These are phyloP conservation scores for Falco berigora DNA, from an alignment of 2,797 vertebrate genomes.

Conservation along the genomic window DNA sequence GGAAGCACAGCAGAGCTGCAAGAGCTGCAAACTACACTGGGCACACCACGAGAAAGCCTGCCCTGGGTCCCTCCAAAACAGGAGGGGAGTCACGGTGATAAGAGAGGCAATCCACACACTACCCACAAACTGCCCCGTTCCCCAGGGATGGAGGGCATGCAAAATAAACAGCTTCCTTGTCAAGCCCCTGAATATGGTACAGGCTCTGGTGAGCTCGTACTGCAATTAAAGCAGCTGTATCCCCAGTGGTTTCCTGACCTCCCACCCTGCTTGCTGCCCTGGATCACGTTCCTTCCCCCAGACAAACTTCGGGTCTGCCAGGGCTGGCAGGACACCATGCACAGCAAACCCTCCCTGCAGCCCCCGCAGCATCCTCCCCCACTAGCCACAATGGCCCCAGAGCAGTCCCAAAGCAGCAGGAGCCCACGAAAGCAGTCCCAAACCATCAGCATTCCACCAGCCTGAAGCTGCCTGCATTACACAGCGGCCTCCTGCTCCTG, in stretches of 20 bases:
- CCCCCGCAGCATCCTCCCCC: background rate
- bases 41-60: background rate
- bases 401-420: background rate
- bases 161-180: background rate
- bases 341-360: background rate
- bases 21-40: background rate
- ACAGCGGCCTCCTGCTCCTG: background rate
- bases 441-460: background rate
- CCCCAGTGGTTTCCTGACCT: background rate
- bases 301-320: background rate
- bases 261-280: background rate
- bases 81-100: accelerated
- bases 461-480: accelerated
- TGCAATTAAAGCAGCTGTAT: background rate
- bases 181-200: accelerated
- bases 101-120: background rate
- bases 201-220: background rate
- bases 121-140: background rate
- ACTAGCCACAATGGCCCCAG: background rate
- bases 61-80: too few species aligned
- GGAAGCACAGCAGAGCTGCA: background rate
- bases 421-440: background rate
- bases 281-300: accelerated
- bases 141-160: background rate
- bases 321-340: background rate